phyloP scores from a whole-genome alignment of 2,888 invertebrate species.

The Dicycla oo region DNA sequence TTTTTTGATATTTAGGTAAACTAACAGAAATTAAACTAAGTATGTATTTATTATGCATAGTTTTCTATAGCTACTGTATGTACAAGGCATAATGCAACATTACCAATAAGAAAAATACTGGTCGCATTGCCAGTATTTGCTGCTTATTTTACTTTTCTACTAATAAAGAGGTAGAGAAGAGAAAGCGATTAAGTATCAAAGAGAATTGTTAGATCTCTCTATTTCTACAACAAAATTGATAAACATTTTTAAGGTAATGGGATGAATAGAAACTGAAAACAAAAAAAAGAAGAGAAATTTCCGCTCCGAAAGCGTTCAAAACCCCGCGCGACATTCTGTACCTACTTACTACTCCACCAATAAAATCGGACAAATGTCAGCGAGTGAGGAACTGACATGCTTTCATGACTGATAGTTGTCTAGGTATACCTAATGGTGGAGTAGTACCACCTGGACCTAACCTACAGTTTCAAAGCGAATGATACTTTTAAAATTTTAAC shows the following conservation, averaged over 20 bases:
- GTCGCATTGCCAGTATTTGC: constrained; percentile 24
- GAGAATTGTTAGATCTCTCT: constrained; percentile 62
- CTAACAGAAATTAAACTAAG: not conserved
- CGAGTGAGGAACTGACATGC: too few species aligned
- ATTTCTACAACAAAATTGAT: constrained; percentile 48
- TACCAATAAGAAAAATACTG: constrained; percentile 27
- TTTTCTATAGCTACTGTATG: constrained; percentile 30
- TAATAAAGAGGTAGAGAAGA: constrained; percentile 67
- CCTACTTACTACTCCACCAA: too few species aligned
- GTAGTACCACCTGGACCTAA: too few species aligned
- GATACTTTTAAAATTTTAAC: not conserved
- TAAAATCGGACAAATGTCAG: too few species aligned
- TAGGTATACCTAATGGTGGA: too few species aligned
- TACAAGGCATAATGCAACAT: constrained; percentile 41
- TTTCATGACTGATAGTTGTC: too few species aligned
- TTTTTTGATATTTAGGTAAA: constrained; percentile 1
- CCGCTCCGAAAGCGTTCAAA: too few species aligned
- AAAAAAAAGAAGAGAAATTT: not conserved
- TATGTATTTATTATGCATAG: constrained; percentile 39
- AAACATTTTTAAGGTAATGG: constrained; percentile 31
- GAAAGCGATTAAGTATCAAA: constrained; percentile 64
- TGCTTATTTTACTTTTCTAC: constrained; percentile 70
- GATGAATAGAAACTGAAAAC: constrained; percentile 43
- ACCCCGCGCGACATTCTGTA: too few species aligned
- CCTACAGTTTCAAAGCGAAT: not conserved